Conservation (phyloP, 2,888 invertebrate genomes). For the Amaurobius ferox region DNA sequence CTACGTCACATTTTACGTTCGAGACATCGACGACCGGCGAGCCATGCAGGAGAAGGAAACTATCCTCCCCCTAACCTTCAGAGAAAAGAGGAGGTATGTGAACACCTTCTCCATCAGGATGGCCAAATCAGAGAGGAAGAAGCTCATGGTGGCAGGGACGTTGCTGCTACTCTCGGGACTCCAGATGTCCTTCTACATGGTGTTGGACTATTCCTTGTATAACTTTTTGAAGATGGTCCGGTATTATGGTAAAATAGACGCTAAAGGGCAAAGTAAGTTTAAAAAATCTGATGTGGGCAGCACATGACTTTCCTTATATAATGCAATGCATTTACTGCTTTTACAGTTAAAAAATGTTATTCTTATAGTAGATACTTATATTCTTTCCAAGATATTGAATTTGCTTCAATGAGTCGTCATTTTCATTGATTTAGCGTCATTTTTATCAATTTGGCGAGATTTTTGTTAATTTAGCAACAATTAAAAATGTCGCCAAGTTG, state of each 20-base stretch:
- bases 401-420: too few relatives aligned
- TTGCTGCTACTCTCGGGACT: slow-evolving; percentile 83
- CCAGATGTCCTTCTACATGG: slow-evolving; percentile 85
- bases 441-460: too few relatives aligned
- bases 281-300: too few relatives aligned
- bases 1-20: slow-evolving; percentile 77
- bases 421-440: too few relatives aligned
- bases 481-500: too few relatives aligned
- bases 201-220: slow-evolving; percentile 87
- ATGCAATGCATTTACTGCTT: too few relatives aligned
- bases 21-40: slow-evolving; percentile 77
- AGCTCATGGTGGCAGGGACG: slow-evolving; percentile 80
- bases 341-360: too few relatives aligned
- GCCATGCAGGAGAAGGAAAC: slow-evolving; percentile 76
- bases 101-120: slow-evolving; percentile 81
- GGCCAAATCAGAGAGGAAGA: slow-evolving; percentile 81
- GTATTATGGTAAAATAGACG: slow-evolving; percentile 78
- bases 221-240: slow-evolving; percentile 83
- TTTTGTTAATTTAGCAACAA: too few relatives aligned
- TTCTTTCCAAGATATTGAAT: too few relatives aligned
- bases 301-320: too few relatives aligned
- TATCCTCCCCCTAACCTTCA: slow-evolving; percentile 77
- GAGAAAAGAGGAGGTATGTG: slow-evolving; percentile 77
- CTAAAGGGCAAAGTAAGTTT: slow-evolving; percentile 75
- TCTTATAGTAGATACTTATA: too few relatives aligned